Percentiles rank a stretch among this genome's conserved stretches.
Conservation (phyloP, 2,113 vertebrate species). For the Talpa occidentalis region DNA sequence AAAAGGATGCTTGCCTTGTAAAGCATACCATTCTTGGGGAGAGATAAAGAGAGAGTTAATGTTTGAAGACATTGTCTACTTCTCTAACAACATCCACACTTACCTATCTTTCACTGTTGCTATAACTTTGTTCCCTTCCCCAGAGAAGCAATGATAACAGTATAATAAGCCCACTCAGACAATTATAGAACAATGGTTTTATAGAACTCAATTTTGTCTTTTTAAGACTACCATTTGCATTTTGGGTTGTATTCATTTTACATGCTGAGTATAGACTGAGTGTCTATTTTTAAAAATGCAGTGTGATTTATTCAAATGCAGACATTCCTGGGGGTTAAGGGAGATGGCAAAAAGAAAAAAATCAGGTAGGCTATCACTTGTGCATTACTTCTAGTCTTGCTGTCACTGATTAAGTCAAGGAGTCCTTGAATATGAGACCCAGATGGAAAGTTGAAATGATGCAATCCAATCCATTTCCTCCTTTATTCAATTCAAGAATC, state of each 20-base stretch:
- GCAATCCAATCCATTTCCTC: neutral
- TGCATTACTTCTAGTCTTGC: neutral
- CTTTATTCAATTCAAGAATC: neutral
- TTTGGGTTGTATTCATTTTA: neutral
- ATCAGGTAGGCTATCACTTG: neutral
- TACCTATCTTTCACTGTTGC: conserved; percentile 33
- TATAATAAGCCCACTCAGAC: neutral
- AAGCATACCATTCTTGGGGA: conserved; percentile 69
- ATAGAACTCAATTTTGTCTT: neutral
- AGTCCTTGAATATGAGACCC: neutral
- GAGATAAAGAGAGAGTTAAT: conserved; percentile 76
- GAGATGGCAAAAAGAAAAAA: neutral
- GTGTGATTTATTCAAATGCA: conserved; percentile 46
- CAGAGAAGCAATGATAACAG: conserved; percentile 13
- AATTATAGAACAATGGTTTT: conserved; percentile 4
- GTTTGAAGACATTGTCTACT: conserved; percentile 58
- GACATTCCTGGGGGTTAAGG: neutral
- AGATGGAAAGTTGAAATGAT: neutral
- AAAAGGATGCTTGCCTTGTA: conserved; percentile 58
- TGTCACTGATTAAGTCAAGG: neutral
- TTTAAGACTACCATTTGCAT: neutral
- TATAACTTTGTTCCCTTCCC: neutral
- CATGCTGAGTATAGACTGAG: neutral
- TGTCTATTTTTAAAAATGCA: conserved; percentile 62
- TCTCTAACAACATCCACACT: neutral